phyloP scores from a whole-genome alignment of 1,140 invertebrate species.

The Diachasmimorpha longicaudata region DNA sequence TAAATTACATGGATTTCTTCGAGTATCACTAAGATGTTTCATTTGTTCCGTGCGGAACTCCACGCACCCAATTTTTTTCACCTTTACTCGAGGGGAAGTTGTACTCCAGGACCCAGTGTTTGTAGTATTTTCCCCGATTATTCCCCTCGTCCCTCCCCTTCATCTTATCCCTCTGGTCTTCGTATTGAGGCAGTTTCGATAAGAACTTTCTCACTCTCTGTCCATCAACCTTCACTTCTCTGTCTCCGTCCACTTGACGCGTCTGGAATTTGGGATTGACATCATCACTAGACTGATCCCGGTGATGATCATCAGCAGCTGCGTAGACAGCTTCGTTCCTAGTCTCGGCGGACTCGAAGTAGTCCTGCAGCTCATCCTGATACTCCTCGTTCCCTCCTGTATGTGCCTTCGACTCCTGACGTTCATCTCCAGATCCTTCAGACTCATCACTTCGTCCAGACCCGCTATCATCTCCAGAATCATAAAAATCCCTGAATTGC shows the following conservation, averaged over 20 bases:
- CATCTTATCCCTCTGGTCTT: background rate
- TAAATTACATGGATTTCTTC: no score
- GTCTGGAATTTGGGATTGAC: slow-evolving; percentile 13
- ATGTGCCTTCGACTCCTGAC: no score
- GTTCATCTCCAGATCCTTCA: no score
- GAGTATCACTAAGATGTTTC: no score
- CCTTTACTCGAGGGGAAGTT: slow-evolving; percentile 50
- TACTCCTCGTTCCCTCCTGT: background rate
- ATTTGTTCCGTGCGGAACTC: no score
- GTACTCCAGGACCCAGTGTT: background rate
- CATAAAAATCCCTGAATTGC: background rate
- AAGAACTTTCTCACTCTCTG: background rate
- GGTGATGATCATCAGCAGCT: slow-evolving; percentile 17
- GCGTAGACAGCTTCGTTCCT: background rate
- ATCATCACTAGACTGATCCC: slow-evolving; percentile 24
- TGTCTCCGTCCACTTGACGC: background rate
- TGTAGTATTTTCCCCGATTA: background rate
- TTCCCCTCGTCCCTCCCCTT: background rate
- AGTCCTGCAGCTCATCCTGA: background rate
- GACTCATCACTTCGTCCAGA: no score
- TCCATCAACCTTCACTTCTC: background rate
- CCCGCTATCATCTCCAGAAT: background rate
- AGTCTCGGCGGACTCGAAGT: background rate
- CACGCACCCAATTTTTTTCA: no score
- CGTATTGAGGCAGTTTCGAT: background rate